Percentiles rank a stretch among this genome's conserved stretches.
Evolutionary conservation across 2,113 vertebrate species (phyloP).

Genomic region (Anser brachyrhynchus): DNA sequence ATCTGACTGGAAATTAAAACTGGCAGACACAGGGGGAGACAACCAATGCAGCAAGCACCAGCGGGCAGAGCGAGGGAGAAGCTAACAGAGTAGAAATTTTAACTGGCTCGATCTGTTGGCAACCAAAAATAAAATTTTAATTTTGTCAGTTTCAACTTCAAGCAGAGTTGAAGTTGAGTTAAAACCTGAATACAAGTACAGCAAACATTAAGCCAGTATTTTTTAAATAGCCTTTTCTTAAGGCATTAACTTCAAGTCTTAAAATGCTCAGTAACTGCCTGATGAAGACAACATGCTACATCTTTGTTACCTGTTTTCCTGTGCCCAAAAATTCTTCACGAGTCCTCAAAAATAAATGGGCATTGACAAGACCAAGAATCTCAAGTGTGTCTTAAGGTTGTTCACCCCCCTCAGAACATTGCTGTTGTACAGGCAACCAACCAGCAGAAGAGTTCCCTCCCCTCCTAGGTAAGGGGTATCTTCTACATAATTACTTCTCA

Average conservation of each 20-base stretch:
- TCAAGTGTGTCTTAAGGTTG: neutral
- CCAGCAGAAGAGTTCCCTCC: neutral
- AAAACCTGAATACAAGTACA: neutral
- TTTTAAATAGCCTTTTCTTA: neutral
- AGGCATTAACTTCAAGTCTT: constrained; percentile 14
- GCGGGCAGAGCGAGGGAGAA: neutral
- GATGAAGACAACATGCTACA: neutral
- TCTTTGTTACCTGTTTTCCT: neutral
- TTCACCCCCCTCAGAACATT: neutral
- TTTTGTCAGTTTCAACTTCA: neutral
- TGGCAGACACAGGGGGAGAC: neutral
- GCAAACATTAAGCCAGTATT: neutral
- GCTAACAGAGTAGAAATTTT: neutral
- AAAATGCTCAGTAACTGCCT: neutral
- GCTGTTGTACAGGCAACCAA: neutral
- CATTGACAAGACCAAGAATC: neutral
- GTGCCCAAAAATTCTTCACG: neutral
- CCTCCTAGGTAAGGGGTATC: neutral
- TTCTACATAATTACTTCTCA: neutral
- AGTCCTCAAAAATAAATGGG: neutral
- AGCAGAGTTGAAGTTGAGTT: neutral
- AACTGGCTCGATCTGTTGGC: neutral
- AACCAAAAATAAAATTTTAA: neutral
- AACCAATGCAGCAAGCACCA: neutral
- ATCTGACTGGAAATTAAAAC: constrained; percentile 26